Evolutionary conservation across 2,888 invertebrate species (phyloP), one percentile per base, ranked within the genome.

Genomic region (Neoaliturus tenellus): DNA sequence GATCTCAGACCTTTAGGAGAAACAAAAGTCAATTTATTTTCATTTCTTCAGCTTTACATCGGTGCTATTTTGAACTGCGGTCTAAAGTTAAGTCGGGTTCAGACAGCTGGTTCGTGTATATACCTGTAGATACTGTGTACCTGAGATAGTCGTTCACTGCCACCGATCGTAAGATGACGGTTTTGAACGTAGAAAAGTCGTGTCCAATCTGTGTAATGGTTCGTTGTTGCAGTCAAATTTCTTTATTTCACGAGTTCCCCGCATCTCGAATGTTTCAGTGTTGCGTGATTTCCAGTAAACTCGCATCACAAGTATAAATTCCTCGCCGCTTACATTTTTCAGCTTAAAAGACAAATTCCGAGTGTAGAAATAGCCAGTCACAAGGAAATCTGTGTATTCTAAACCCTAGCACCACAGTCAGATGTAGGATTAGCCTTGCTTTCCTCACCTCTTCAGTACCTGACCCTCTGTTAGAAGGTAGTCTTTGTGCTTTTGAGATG

Each of bases 21-120:
- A 75, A 75, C 75, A 75, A 73, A 73, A 75, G 75, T 81, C 81
- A 71, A 81, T 39, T 81, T 81, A 51, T 28, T 81, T 81, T 81
- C 48, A 48, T 81, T 81, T 81, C 28, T 44, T 69, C 81, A 81
- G 75, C 75, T 75, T 81, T 71, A 48, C 31, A 71, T 71, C 20
- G 69, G 81, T 81, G 71, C 71, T 81, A 81, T 41, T 67, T 71
- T 69, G 44, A 48, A 71, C 67, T 48, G 71, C 31, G 81, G 44
- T 71, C 81, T 81, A 81, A 81, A 81, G 69, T 81, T 81, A 69
- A 51, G 67, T 81, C 31, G 62, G 35, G 51, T 41, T 41, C 41
- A 71, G 31, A 35, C 71, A 39, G 35, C 39, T 71, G n/a, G 35
- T 71, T 39, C n/a, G 41, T 71, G 71, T 71, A 71, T 39, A 71